Evolutionary conservation across 1,140 invertebrate species (phyloP).

Genomic region (Pseudomyrmex concolor): DNA sequence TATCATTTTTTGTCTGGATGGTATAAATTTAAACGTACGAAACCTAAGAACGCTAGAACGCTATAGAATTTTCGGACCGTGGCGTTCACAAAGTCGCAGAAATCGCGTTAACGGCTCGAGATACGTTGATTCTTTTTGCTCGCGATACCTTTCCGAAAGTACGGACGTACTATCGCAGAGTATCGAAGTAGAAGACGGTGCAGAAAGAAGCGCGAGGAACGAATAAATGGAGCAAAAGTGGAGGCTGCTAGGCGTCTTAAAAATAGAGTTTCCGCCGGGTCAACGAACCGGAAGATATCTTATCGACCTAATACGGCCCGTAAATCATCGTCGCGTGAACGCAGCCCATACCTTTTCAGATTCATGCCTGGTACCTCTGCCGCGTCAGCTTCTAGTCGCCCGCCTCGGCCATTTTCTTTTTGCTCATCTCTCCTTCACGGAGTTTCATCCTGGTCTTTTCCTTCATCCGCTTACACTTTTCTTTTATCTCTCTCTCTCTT

Average conservation of each 20-base stretch:
- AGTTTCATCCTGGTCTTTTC: conserved; percentile 44
- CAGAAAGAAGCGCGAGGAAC: conserved; percentile 34
- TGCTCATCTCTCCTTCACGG: conserved; percentile 33
- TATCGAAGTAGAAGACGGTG: conserved; percentile 27
- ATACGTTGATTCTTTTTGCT: conserved; percentile 40
- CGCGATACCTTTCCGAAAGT: conserved; percentile 53
- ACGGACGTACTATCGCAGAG: conserved; percentile 11
- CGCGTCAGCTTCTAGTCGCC: conserved; percentile 77
- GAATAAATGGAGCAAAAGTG: conserved; percentile 66
- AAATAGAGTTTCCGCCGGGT: conserved; percentile 77
- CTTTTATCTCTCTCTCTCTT: background rate
- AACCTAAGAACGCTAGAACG: too few relatives aligned
- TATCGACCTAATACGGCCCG: conserved; percentile 80
- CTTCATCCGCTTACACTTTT: background rate
- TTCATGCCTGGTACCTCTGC: conserved; percentile 74
- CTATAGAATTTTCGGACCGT: background rate
- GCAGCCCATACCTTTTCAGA: conserved; percentile 79
- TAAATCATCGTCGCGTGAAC: conserved; percentile 82
- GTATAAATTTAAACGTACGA: too few relatives aligned
- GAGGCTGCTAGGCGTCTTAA: conserved; percentile 71
- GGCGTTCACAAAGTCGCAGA: conserved; percentile 25
- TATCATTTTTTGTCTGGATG: background rate
- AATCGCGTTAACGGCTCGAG: conserved; percentile 36
- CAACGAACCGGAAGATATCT: conserved; percentile 81
- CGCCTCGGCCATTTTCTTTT: conserved; percentile 56